Evolutionary conservation across 2,797 vertebrate genomes (phyloP), one percentile per base, ranked within the genome.

Genomic region (Typhlichthys subterraneus): DNA sequence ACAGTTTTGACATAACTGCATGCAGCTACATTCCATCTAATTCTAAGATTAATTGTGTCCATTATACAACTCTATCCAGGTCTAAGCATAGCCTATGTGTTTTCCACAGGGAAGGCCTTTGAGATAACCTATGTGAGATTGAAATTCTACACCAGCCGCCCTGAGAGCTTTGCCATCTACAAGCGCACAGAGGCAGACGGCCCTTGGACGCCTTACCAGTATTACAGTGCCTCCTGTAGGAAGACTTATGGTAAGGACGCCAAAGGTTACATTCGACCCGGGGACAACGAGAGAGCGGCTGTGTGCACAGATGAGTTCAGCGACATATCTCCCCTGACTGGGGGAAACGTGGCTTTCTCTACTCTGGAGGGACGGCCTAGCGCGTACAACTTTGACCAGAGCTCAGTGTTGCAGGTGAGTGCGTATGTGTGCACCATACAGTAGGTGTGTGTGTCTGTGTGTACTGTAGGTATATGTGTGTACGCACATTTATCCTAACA

Each of bases 81-180:
- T 12, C n/a, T 60, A 50, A 69, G 61, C 65, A 76, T 57, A 76
- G 83, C 56, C 17, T 69, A 57, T 80, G 52, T 72, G 42, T 78
- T 73, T 69, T 74, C 69, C 57, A 66, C 86, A 99, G 97, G 96
- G 59, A 99, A 99, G 83, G 91, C 96, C 31, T 97, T 95, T 0
- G 96, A 97, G 90, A 97, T 99, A 89, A 96, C 94, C 77, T 99
- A 99, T 0, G 87, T 99, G 65, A 74, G 96, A 73, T 78, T 99
- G 13, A 97, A 97, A 88, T 99, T 99, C 84, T 95, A 96, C 90
- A 96, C 95, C 88, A 98, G 95, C 46, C 94, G 96, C 0, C 97
- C 97, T 0, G 96, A 99, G 88, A 98, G 96, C 84, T 99, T 99
- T 0, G 93, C 95, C 85, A 95, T 99, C 83, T 97, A 97, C 84